Percentiles rank a stretch among this genome's conserved stretches.
Evolutionary conservation across 2,888 invertebrate species (phyloP).

Genomic region (Actias luna): DNA sequence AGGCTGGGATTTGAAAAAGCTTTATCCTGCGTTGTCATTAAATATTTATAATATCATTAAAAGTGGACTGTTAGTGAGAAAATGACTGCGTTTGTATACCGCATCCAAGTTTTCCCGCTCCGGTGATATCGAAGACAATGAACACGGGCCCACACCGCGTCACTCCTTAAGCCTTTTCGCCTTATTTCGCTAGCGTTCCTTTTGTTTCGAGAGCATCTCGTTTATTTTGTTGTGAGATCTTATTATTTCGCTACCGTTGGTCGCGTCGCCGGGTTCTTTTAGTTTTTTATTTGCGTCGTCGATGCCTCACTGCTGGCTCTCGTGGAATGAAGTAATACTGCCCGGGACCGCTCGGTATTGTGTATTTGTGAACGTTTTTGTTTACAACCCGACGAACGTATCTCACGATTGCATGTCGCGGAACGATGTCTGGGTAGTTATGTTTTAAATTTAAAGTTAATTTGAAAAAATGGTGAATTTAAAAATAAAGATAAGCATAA

Average conservation of each 20-base stretch:
- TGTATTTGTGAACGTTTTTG: slow-evolving; percentile 69
- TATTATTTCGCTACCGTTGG: slow-evolving; percentile 81
- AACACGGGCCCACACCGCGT: slow-evolving; percentile 75
- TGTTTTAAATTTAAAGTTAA: not conserved
- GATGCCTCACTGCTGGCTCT: slow-evolving; percentile 31
- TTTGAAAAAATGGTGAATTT: not conserved
- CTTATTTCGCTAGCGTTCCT: slow-evolving; percentile 78
- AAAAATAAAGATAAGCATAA: not conserved
- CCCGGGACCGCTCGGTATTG: slow-evolving; percentile 70
- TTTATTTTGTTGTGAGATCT: slow-evolving; percentile 81
- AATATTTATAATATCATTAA: too few relatives aligned
- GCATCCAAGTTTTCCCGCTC: slow-evolving; percentile 41
- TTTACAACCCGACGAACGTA: slow-evolving; percentile 24
- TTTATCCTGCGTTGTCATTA: too few relatives aligned
- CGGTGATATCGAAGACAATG: slow-evolving; percentile 57
- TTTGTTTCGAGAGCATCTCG: slow-evolving; percentile 75
- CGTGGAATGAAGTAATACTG: slow-evolving; percentile 77
- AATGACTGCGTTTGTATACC: slow-evolving; percentile 31
- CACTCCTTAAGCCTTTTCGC: slow-evolving; percentile 78
- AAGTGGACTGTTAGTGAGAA: too few relatives aligned
- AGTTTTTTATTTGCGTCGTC: slow-evolving; percentile 72
- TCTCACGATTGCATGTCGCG: slow-evolving; percentile 1
- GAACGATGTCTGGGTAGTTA: not conserved
- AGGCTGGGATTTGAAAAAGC: too few relatives aligned
- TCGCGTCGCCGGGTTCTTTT: slow-evolving; percentile 66